A percentile compares a stretch with the other conserved stretches of the same genome.
Evolutionary conservation across 2,888 invertebrate genomes (phyloP).

Genomic region (Hecatera dysodea): DNA sequence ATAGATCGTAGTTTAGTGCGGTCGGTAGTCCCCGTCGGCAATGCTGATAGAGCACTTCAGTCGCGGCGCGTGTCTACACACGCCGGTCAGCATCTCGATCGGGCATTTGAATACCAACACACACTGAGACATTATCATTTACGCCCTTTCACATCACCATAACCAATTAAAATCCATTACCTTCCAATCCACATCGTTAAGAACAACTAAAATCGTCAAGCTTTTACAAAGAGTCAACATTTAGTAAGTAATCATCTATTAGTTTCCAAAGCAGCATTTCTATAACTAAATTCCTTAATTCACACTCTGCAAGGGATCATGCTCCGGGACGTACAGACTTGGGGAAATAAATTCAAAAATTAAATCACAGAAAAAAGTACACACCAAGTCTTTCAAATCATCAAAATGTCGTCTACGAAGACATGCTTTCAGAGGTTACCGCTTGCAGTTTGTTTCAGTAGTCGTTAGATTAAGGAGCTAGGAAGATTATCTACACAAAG

Average conservation of each 20-base stretch:
- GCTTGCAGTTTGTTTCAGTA: constrained; percentile 88
- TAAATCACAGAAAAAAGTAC: constrained; percentile 71
- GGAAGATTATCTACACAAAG: constrained; percentile 87
- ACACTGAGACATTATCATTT: constrained; percentile 88
- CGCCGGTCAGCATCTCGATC: constrained; percentile 90
- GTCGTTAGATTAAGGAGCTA: constrained; percentile 81
- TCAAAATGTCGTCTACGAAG: constrained; percentile 76
- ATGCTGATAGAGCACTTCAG: constrained; percentile 90
- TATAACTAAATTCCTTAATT: constrained; percentile 80
- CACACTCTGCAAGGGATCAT: constrained; percentile 89
- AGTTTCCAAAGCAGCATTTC: constrained; percentile 86
- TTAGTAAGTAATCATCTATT: constrained; percentile 84
- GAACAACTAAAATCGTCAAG: constrained; percentile 89
- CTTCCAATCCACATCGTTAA: constrained; percentile 90
- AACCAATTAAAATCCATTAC: constrained; percentile 90
- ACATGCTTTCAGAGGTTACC: constrained; percentile 82
- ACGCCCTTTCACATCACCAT: constrained; percentile 89
- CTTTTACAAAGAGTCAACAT: constrained; percentile 89
- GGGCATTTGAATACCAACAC: constrained; percentile 95
- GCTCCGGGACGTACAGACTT: constrained; percentile 82
- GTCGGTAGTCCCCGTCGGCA: constrained; percentile 86
- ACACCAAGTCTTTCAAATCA: constrained; percentile 81
- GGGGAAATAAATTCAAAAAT: constrained; percentile 71
- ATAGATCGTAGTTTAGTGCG: constrained; percentile 77
- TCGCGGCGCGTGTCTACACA: constrained; percentile 81